Conservation (phyloP, 2,113 vertebrate species). For the Glaucidium brasilianum region DNA sequence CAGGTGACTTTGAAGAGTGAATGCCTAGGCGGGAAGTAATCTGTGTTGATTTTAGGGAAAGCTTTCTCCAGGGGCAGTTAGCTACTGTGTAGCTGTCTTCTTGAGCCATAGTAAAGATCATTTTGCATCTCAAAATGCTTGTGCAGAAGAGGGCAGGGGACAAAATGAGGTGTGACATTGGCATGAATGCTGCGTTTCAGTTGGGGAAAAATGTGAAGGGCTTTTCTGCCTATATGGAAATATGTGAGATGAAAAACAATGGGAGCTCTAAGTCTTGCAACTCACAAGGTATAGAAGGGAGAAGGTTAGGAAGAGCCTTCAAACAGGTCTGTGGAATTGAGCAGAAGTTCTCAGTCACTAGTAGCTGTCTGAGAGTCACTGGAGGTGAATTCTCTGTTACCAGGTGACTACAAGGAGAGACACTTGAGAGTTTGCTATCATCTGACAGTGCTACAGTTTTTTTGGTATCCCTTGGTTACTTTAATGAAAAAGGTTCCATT, state of each 20-base stretch:
- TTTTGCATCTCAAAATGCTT: background rate
- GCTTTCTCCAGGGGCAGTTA: background rate
- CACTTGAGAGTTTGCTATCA: background rate
- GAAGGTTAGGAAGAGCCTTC: background rate
- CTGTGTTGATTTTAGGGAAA: background rate
- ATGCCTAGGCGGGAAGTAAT: background rate
- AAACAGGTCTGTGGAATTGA: background rate
- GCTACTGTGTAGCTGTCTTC: fast-evolving
- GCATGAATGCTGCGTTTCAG: background rate
- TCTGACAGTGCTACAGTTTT: background rate
- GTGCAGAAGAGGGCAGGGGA: background rate
- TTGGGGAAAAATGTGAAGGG: background rate
- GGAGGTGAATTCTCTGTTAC: background rate
- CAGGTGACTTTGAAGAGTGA: background rate
- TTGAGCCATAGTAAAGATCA: fast-evolving
- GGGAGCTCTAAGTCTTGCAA: background rate
- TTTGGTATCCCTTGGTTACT: background rate
- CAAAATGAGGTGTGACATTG: background rate
- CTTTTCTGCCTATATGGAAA: background rate
- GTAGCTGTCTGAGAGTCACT: background rate
- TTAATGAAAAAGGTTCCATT: background rate
- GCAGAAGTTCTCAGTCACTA: background rate
- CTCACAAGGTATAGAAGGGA: background rate
- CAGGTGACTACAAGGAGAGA: background rate
- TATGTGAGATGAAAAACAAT: background rate